Percentiles rank a stretch among this genome's conserved stretches.
Conservation (phyloP, 92 coral and sea anemone genomes). For the Epizoanthus rinbou region DNA sequence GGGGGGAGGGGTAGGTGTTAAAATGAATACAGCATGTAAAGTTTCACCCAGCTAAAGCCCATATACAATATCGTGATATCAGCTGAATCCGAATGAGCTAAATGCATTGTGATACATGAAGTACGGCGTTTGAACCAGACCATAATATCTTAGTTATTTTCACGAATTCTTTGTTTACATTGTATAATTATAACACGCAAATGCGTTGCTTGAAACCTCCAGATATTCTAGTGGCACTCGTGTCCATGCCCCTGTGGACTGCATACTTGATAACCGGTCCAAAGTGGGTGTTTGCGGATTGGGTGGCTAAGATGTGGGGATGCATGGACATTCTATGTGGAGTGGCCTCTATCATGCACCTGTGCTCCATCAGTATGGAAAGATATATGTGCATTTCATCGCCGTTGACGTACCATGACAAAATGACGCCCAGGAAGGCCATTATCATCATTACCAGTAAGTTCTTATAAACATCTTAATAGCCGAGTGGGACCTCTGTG, state of each 20-base stretch:
- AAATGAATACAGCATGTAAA: too few species aligned
- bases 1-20: too few species aligned
- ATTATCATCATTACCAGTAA: constrained; percentile 31
- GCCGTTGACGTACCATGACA: constrained; percentile 74
- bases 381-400: constrained; percentile 68
- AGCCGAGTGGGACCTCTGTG: too few species aligned
- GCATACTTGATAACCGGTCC: constrained; percentile 79
- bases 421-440: constrained; percentile 71
- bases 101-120: too few species aligned
- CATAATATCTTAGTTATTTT: too few species aligned
- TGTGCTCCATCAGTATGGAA: constrained; percentile 67
- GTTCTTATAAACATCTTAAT: neutral
- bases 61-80: too few species aligned
- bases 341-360: constrained; percentile 67
- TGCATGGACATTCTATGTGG: constrained; percentile 78
- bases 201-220: neutral
- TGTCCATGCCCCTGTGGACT: constrained; percentile 85
- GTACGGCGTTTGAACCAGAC: too few species aligned
- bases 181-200: too few species aligned
- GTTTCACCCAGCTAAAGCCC: too few species aligned
- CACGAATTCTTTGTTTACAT: too few species aligned
- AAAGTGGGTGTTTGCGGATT: constrained; percentile 45
- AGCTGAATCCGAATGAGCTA: too few species aligned
- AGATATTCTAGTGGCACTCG: constrained; percentile 78
- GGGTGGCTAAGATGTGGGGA: constrained; percentile 70